phyloP scores from a whole-genome alignment of 2,113 vertebrate genomes.

The Dromaius novaehollandiae region DNA sequence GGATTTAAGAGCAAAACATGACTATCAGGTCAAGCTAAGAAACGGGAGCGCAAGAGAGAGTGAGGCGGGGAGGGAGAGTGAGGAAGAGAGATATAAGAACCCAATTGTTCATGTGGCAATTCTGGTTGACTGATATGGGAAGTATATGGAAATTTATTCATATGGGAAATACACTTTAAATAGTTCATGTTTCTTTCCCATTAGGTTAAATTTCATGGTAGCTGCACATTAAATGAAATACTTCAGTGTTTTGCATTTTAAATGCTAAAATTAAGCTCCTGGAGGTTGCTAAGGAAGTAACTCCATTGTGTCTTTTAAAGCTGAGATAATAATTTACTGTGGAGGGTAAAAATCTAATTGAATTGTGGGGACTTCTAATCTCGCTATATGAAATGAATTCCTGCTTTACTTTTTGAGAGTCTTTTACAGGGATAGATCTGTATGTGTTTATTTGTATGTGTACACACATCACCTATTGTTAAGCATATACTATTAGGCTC shows the following conservation, averaged over 20 bases:
- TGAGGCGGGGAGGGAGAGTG: neutral
- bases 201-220: constrained; percentile 28
- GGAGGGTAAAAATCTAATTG: neutral
- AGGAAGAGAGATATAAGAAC: neutral
- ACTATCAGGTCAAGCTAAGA: neutral
- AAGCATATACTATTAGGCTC: neutral
- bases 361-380: neutral
- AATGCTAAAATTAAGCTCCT: neutral
- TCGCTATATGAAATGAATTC: neutral
- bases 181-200: neutral
- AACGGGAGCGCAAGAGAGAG: neutral
- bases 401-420: neutral
- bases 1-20: neutral
- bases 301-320: neutral
- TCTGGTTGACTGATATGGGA: neutral
- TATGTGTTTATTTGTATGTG: neutral
- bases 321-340: neutral
- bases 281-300: neutral
- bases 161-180: neutral
- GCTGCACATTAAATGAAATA: neutral
- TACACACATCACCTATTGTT: neutral
- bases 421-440: neutral
- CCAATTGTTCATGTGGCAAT: neutral
- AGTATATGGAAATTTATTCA: neutral
- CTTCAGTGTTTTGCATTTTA: neutral